Evolutionary conservation across 2,797 vertebrate genomes (phyloP), one percentile per base, ranked within the genome.

Genomic region (Intellagama lesueurii): DNA sequence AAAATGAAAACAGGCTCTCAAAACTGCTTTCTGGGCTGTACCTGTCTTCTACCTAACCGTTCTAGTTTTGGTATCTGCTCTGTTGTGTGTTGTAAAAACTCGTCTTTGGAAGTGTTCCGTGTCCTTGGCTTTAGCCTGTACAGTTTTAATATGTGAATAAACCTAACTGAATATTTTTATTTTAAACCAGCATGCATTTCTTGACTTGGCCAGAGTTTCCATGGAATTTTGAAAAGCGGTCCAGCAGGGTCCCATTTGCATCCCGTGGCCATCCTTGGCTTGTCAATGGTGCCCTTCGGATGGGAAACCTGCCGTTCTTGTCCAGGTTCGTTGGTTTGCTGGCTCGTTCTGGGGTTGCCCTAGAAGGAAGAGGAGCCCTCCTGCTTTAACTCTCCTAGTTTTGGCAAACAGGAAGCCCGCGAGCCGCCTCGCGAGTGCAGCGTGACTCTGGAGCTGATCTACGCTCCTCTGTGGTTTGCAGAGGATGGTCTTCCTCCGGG

Each of bases 141-240:
- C 92, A 96, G 84, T 96, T 96, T 95, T 95, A 92, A 90, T 95
- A 85, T 52, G 89, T 96, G 60, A 96, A 96, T 96, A 96, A 96
- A 96, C 95, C 91, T 95, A 91, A 7, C 89, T 88, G 80, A 88
- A 88, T 96, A 96, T 96, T 96, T 96, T 96, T 96, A 92, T 96
- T 96, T 96, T 94, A 91, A 91, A 78, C 1, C 28, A 8, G 47
- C 56, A 17, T 81, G 85, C 90, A 52, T 88, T 22, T 88, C 70
- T 35, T 88, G 83, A 56, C 90, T 94, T 86, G 81, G 17, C 82
- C 0, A 22, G 56, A 2, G 2, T 49, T 76, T 12, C 40, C 35
- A 2, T 60, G 82, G 66, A 11, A 8, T 16, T 69, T 8, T 56
- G 22, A 2, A 60, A 49, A 12, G 56, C 30, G 72, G 28, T n/a